Percentiles rank a stretch among this genome's conserved stretches.
Evolutionary conservation across 2,797 vertebrate genomes (phyloP).

Genomic region (Myiothlypis coronata): DNA sequence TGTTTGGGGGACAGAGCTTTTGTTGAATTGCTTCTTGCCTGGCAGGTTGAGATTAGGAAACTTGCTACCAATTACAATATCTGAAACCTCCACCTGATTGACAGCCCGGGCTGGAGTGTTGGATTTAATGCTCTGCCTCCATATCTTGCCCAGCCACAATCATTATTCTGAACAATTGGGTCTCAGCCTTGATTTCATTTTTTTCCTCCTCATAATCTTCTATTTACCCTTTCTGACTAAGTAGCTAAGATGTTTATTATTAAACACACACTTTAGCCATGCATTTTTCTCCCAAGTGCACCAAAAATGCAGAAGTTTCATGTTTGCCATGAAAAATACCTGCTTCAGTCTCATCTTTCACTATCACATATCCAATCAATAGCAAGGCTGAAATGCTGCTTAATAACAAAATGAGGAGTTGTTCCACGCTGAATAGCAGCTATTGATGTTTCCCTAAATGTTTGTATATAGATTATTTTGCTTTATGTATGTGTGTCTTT

Average conservation of each 20-base stretch:
- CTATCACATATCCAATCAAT: conserved; percentile 24
- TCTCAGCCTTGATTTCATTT: background rate
- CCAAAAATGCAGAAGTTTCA: background rate
- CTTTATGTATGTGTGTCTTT: background rate
- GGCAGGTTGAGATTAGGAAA: conserved; percentile 58
- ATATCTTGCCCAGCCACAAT: background rate
- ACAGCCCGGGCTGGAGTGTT: background rate
- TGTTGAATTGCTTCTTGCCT: conserved; percentile 51
- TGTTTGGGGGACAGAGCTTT: conserved; percentile 26
- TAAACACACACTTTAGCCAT: background rate
- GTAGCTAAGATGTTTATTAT: background rate
- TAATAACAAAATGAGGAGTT: conserved; percentile 56
- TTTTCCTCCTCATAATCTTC: background rate
- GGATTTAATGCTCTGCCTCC: background rate
- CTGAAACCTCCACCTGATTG: conserved; percentile 26
- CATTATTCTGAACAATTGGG: background rate
- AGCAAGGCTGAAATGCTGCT: conserved; percentile 23
- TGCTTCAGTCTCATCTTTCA: background rate
- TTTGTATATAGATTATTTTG: conserved; percentile 43
- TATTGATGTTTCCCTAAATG: conserved; percentile 38
- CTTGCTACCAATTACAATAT: conserved; percentile 54
- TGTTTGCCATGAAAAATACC: background rate
- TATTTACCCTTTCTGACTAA: background rate
- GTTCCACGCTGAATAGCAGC: background rate
- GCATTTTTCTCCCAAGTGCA: background rate